phyloP scores from a whole-genome alignment of 2,113 vertebrate species.

The Jacana jacana region DNA sequence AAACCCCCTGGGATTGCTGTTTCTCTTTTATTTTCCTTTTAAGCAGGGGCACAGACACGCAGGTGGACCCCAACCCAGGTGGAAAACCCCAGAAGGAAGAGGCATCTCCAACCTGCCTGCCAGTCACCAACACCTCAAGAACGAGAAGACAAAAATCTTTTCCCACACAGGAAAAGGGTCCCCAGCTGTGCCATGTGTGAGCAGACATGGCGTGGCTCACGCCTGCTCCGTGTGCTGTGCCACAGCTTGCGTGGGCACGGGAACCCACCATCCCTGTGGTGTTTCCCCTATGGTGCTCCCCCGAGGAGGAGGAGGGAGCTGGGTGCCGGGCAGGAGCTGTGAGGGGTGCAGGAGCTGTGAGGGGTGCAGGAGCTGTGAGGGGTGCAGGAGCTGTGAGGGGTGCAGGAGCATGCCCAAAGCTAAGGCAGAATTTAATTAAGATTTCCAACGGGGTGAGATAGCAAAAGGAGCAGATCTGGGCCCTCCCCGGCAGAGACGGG shows the following conservation, averaged over 20 bases:
- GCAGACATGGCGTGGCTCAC: background rate
- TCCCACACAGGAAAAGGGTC: too few relatives aligned
- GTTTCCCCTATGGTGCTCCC: background rate
- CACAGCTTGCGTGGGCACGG: fast-evolving
- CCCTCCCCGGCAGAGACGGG: background rate
- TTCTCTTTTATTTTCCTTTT: background rate
- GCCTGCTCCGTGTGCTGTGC: background rate
- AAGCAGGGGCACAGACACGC: fast-evolving
- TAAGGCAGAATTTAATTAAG: constrained; percentile 47
- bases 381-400: background rate
- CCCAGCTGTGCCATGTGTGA: fast-evolving
- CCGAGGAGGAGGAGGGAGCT: background rate
- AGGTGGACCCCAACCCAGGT: background rate
- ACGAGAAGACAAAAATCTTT: background rate
- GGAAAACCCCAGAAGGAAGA: background rate
- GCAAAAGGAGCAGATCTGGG: constrained; percentile 13
- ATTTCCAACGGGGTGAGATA: background rate
- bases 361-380: too few relatives aligned
- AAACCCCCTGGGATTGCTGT: background rate
- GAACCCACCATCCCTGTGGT: fast-evolving
- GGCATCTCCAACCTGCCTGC: background rate
- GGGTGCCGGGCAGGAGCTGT: too few relatives aligned
- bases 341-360: too few relatives aligned
- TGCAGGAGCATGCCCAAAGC: constrained; percentile 12
- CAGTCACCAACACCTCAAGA: background rate